Evolutionary conservation across 2,888 invertebrate genomes (phyloP), one percentile per base, ranked within the genome.

Genomic region (Arrhopalites spinosus): DNA sequence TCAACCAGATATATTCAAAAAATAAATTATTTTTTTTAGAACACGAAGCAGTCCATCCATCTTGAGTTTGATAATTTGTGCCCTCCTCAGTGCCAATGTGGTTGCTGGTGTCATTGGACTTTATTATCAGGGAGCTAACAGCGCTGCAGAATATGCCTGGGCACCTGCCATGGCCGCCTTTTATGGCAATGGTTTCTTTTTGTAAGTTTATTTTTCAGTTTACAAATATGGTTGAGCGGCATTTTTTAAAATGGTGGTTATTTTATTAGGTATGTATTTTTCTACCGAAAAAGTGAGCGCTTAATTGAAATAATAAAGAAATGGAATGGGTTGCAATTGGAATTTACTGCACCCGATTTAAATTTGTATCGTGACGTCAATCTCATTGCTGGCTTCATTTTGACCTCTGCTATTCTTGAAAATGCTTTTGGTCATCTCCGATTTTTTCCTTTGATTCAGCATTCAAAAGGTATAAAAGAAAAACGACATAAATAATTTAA

Each of bases 391-490:
- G 69, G 45, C 2, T 15, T 61, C n/a, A 45, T 69, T 2, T 25
- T 74, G 61, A n/a, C 63, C 1, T 61, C 61, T 1, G 74, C 74
- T 29, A 45, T 74, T n/a, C 53, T 69, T 15, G 74, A 74, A 47
- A 74, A 74, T 63, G 61, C 61, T 11, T 43, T 74, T 3, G 56
- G 27, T n/a, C 68, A 74, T 47, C 20, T 74, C 8, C 59, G 61
- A 13, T 30, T 69, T 7, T 74, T 74, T 27, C 74, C 74, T 1
- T 1, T 74, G 2, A 64, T 64, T 8, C 8, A 43, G 43, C 5
- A 15, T 11, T 64, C 73, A 2, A 64, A 64, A 73, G 25, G 73
- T 64, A 7, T n/a, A 27, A 1, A 47, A 47, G n/a, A 47, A 1
- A 47, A 47, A 2, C 13, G 47, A 11, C 15, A 45, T 45, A 11